Base-by-base conservation (phyloP, 2,797 vertebrate genomes). In the Psittacula derbiana region DNA sequence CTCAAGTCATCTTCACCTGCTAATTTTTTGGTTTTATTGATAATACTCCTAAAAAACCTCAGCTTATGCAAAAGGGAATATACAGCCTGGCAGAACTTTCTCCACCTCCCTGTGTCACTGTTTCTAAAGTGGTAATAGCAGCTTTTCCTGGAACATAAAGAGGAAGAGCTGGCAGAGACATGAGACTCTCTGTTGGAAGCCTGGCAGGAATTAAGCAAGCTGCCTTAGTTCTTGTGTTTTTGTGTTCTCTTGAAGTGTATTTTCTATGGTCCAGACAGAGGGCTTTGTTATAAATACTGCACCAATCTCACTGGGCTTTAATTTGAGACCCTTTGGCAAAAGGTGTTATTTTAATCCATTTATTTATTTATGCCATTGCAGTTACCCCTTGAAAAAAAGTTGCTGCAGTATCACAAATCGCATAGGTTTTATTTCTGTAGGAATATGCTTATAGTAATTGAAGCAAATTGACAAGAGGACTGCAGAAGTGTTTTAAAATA, bases 61-160 rank as follows among this genome's bases (percentile, higher is more conserved):
- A 46, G 12, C n/a, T 58, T 80, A 17, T 95, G 74, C 44, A 61
- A 62, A 86, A 72, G 17, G 36, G 10, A 28, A 30, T 57, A 25
- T 44, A 21, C 40, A 66, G 36, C 83, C 70, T 94, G 67, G 52
- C 41, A 88, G 62, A 80, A 76, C 58, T 93, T 87, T 95, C 30
- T 85, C 66, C 15, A 86, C 41, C 70, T 85, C 44, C 24, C 27
- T 71, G 12, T n/a, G 4, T 85, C 60, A 65, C 73, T 95, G 81
- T 92, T 94, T 95, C 90, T 97, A 80, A 94, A 95, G 81, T 89
- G 87, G 61, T 88, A 95, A 72, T 84, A 87, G 52, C 80, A 86
- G 75, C 76, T 91, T 97, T 96, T 90, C 80, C 78, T 84, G 78
- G 27, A 47, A 60, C 79, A 36, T 92, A 88, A 93, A 94, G 69